Evolutionary conservation across 2,888 invertebrate genomes (phyloP).

Genomic region (Psylliodes chrysocephalus): DNA sequence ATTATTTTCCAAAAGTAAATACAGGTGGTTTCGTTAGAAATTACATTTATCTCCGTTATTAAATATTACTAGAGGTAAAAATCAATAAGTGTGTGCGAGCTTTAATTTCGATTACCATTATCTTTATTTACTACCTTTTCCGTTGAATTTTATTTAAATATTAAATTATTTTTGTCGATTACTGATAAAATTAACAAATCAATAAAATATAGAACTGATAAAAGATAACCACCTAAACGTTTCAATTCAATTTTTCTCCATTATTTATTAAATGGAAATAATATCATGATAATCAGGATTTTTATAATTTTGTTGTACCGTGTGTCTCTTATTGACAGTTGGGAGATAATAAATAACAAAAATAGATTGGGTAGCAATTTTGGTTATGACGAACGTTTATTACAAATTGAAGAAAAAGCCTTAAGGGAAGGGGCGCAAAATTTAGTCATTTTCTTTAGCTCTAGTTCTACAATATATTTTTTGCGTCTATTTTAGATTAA

Average conservation of each 20-base stretch:
- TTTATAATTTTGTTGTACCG: too few relatives aligned
- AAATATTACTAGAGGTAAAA: slow-evolving; percentile 49
- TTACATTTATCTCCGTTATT: slow-evolving; percentile 50
- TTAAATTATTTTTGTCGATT: slow-evolving; percentile 55
- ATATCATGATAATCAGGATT: too few relatives aligned
- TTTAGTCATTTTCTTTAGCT: too few relatives aligned
- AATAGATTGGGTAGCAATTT: too few relatives aligned
- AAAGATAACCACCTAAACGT: slow-evolving; percentile 49
- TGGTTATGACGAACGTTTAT: too few relatives aligned
- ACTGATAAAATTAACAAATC: slow-evolving; percentile 58
- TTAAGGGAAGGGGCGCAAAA: too few relatives aligned
- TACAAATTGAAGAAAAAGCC: too few relatives aligned
- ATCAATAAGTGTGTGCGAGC: slow-evolving; percentile 46
- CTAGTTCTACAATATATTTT: too few relatives aligned
- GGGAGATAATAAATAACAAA: too few relatives aligned
- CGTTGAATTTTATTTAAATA: slow-evolving; percentile 55
- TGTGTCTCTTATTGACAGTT: too few relatives aligned
- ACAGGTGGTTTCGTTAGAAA: slow-evolving; percentile 49
- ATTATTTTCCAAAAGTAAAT: slow-evolving; percentile 48
- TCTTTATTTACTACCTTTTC: slow-evolving; percentile 51
- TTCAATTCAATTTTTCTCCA: slow-evolving; percentile 41
- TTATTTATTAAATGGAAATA: background rate
- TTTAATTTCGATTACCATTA: slow-evolving; percentile 51
- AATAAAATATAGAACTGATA: slow-evolving; percentile 56
- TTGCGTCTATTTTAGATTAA: too few relatives aligned